phyloP scores from a whole-genome alignment of 2,113 vertebrate genomes.

The Felis chaus region DNA sequence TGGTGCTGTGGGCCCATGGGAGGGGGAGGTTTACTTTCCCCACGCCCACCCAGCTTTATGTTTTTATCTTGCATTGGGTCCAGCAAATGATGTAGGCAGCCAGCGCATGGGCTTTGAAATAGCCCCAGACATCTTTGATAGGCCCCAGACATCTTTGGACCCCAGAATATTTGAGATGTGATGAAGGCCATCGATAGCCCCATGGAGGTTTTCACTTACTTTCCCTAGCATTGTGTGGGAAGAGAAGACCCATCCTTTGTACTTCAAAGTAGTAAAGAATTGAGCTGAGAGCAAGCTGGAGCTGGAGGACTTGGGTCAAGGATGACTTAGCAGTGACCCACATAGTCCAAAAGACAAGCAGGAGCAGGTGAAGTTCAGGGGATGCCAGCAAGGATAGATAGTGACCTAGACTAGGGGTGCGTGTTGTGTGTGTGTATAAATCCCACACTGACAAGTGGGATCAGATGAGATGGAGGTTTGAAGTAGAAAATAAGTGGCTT shows the following conservation, averaged over 20 bases:
- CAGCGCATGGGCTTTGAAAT: not conserved
- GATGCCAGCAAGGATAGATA: not conserved
- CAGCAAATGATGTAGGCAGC: not conserved
- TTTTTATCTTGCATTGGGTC: not conserved
- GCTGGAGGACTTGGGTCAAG: not conserved
- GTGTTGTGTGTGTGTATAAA: not conserved
- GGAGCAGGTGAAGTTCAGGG: accelerated
- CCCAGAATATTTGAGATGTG: not conserved
- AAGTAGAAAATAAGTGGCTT: not conserved
- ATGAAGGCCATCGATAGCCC: not conserved
- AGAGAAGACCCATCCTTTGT: not conserved
- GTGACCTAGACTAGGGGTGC: not conserved
- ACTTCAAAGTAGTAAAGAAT: not conserved
- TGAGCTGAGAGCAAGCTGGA: not conserved
- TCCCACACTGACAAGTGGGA: too few relatives aligned
- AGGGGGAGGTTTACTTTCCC: not conserved
- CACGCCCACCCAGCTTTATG: accelerated
- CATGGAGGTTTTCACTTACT: not conserved
- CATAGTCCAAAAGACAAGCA: not conserved
- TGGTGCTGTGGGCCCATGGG: too few relatives aligned
- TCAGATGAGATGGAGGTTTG: not conserved
- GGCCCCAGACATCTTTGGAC: not conserved
- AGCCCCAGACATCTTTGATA: not conserved
- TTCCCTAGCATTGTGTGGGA: not conserved
- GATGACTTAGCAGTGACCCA: not conserved